These are phyloP conservation scores for Ophiothrix spiculata DNA, from an alignment of 35 echinoderm and acorn worm genomes.

Conservation along the genomic window DNA sequence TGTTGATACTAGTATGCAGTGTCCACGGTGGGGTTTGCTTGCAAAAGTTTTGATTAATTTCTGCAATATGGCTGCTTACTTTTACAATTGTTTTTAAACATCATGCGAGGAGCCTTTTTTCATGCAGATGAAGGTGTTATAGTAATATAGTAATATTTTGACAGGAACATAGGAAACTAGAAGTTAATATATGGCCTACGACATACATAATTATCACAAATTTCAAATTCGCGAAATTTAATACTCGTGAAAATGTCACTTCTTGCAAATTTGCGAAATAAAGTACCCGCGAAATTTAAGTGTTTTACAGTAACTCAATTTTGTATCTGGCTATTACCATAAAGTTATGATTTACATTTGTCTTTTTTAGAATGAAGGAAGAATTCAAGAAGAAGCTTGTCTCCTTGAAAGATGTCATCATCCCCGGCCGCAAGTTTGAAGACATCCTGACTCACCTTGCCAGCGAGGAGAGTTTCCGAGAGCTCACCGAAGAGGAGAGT, in stretches of 20 bases:
- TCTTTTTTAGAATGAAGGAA: constrained; percentile 71
- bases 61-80: too few relatives aligned
- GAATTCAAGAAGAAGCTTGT: constrained; percentile 72
- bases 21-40: too few relatives aligned
- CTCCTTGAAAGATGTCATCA: constrained; percentile 46
- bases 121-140: too few relatives aligned
- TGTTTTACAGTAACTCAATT: neutral
- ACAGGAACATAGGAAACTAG: too few relatives aligned
- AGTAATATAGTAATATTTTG: too few relatives aligned
- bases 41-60: too few relatives aligned
- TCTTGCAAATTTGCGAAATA: neutral
- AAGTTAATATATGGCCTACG: too few relatives aligned
- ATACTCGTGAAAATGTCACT: neutral
- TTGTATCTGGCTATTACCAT: neutral
- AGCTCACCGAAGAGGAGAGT: constrained; percentile 43
- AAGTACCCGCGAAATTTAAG: neutral
- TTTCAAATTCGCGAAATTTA: neutral
- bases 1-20: too few relatives aligned
- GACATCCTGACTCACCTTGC: constrained; percentile 40
- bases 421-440: constrained; percentile 41
- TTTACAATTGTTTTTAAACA: too few relatives aligned
- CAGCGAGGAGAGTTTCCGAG: constrained; percentile 55
- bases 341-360: neutral
- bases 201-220: too few relatives aligned
- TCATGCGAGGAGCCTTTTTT: too few relatives aligned